A percentile compares a stretch with the other conserved stretches of the same genome.
Conservation (phyloP, 2,888 invertebrate species). For the Drosophila meridiana region DNA sequence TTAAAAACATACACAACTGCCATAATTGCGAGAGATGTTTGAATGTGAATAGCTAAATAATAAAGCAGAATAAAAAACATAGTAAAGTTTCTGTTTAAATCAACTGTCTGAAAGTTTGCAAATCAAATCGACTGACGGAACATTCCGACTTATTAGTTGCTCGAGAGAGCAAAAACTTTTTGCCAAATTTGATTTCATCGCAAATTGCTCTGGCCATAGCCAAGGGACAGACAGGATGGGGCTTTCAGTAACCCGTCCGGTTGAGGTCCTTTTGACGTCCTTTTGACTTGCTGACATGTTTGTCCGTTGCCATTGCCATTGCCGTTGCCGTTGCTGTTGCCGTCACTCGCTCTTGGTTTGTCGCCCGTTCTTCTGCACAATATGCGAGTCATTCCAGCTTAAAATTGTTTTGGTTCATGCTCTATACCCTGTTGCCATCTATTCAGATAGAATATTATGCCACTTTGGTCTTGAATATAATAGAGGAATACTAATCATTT, state of each 20-base stretch:
- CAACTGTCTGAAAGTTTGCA: slow-evolving; percentile 12
- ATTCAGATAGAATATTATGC: background rate
- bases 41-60: slow-evolving; percentile 5
- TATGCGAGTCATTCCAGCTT: slow-evolving; percentile 32
- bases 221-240: slow-evolving; percentile 26
- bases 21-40: background rate
- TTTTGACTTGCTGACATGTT: slow-evolving; percentile 49
- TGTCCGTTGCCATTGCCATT: slow-evolving; percentile 5
- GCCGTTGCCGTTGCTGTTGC: background rate
- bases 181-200: slow-evolving; percentile 66
- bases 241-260: slow-evolving; percentile 38
- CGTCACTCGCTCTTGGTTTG: slow-evolving; percentile 14
- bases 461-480: background rate
- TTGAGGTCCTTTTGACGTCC: slow-evolving; percentile 37
- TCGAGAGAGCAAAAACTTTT: slow-evolving; percentile 39
- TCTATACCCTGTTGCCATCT: slow-evolving; percentile 2
- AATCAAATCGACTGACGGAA: slow-evolving; percentile 25
- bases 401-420: slow-evolving; percentile 17
- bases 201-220: slow-evolving; percentile 40
- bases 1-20: slow-evolving; percentile 1
- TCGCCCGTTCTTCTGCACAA: slow-evolving; percentile 26
- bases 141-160: slow-evolving; percentile 41
- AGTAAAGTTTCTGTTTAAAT: slow-evolving; percentile 1
- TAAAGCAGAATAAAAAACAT: background rate
- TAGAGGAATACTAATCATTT: background rate